These are phyloP conservation scores for Gobio gobio DNA, from an alignment of 2,113 vertebrate genomes.

Conservation along the genomic window DNA sequence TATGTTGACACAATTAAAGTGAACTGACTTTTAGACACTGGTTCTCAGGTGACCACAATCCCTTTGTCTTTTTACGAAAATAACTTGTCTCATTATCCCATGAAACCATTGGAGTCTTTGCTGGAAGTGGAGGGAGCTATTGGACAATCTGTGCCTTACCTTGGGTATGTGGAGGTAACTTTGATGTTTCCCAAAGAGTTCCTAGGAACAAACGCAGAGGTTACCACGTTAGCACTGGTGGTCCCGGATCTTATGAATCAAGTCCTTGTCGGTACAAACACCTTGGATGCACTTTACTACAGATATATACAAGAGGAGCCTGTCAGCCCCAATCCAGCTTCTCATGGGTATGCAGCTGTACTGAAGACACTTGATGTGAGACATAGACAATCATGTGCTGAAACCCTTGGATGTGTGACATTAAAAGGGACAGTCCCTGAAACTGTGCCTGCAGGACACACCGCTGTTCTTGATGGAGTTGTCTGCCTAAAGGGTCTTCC, in stretches of 20 bases:
- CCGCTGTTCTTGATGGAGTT: neutral
- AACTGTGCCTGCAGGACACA: conserved; percentile 11
- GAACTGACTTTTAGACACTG: neutral
- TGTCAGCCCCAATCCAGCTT: neutral
- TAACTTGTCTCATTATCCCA: neutral
- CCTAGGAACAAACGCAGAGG: too few species aligned
- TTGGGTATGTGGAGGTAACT: conserved; percentile 7
- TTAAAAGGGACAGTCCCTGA: neutral
- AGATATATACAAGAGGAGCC: neutral
- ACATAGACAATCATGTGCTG: neutral
- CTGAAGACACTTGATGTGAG: neutral
- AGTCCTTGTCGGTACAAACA: neutral
- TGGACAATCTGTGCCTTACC: conserved; percentile 17
- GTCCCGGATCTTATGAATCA: conserved; percentile 16
- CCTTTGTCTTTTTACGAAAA: conserved; percentile 15
- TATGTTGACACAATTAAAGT: neutral
- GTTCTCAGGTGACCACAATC: conserved; percentile 9
- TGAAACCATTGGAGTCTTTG: neutral
- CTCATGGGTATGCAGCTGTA: neutral
- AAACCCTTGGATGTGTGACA: neutral
- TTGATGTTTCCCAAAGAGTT: neutral
- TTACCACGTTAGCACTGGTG: conserved; percentile 14
- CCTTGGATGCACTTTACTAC: neutral
- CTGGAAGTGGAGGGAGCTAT: conserved; percentile 1
- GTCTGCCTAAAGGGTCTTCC: too few species aligned